Percentiles rank a stretch among this genome's conserved stretches.
phyloP scores from a whole-genome alignment of 1,140 invertebrate species.

The Orchestia grillus region DNA sequence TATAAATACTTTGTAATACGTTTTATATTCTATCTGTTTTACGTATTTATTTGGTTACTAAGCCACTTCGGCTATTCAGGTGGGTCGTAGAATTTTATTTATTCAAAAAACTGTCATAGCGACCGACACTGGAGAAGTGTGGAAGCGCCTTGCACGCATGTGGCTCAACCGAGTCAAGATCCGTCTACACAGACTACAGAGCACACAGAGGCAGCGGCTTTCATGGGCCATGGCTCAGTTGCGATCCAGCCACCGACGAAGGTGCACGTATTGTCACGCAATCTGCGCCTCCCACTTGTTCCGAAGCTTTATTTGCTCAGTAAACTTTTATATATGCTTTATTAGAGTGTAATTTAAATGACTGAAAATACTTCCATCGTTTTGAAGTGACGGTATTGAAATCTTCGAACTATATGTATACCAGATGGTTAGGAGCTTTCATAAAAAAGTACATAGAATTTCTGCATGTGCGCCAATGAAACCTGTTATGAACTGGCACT shows the following conservation, averaged over 20 bases:
- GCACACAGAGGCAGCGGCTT: neutral
- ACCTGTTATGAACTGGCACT: conserved; percentile 51
- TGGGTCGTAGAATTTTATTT: neutral
- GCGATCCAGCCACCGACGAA: neutral
- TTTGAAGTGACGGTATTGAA: neutral
- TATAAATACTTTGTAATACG: neutral
- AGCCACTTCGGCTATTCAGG: neutral
- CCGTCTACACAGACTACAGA: neutral
- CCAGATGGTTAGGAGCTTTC: conserved; percentile 2
- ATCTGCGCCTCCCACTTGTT: conserved; percentile 38
- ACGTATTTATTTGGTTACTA: neutral
- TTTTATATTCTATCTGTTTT: neutral
- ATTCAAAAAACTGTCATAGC: neutral
- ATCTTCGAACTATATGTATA: neutral
- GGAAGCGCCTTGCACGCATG: neutral
- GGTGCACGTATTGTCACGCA: neutral
- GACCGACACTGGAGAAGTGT: neutral
- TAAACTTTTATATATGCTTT: neutral
- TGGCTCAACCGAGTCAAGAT: neutral
- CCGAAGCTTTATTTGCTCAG: neutral
- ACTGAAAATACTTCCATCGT: neutral
- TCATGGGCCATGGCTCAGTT: conserved; percentile 40
- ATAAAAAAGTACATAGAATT: conserved; percentile 51
- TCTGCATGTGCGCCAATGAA: conserved; percentile 16
- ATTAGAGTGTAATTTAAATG: neutral